Percentiles rank a stretch among this genome's conserved stretches.
Evolutionary conservation across 2,888 invertebrate species (phyloP).

Genomic region (Parasteatoda lunata): DNA sequence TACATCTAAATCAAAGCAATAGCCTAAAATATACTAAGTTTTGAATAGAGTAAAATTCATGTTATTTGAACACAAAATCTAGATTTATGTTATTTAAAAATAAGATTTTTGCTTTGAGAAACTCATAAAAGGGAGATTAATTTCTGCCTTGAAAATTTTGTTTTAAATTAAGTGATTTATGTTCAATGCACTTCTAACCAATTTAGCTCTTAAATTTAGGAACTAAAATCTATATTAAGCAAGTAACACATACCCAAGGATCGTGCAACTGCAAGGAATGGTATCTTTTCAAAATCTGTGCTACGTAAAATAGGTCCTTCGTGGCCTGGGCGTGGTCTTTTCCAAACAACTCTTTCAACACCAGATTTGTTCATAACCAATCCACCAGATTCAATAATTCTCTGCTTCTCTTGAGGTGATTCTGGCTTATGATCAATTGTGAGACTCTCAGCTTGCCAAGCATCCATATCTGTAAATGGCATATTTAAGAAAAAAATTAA

Average conservation of each 20-base stretch:
- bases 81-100: no score
- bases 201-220: neutral
- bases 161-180: no score
- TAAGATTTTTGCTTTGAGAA: no score
- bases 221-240: neutral
- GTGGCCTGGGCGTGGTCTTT: constrained; percentile 88
- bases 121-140: no score
- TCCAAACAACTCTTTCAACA: constrained; percentile 97
- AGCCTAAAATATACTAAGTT: no score
- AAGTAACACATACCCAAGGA: constrained; percentile 81
- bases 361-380: constrained; percentile 83
- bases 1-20: no score
- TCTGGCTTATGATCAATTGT: constrained; percentile 98
- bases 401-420: constrained; percentile 84
- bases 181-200: no score
- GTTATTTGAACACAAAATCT: no score
- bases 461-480: constrained; percentile 77
- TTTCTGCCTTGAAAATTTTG: no score
- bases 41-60: no score
- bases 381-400: constrained; percentile 81
- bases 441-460: constrained; percentile 87
- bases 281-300: constrained; percentile 93
- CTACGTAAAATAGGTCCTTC: constrained; percentile 91
- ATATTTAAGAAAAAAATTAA: no score
- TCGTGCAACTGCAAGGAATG: constrained; percentile 95